phyloP scores from a whole-genome alignment of 2,888 invertebrate genomes.

The Diarsia dahlii region DNA sequence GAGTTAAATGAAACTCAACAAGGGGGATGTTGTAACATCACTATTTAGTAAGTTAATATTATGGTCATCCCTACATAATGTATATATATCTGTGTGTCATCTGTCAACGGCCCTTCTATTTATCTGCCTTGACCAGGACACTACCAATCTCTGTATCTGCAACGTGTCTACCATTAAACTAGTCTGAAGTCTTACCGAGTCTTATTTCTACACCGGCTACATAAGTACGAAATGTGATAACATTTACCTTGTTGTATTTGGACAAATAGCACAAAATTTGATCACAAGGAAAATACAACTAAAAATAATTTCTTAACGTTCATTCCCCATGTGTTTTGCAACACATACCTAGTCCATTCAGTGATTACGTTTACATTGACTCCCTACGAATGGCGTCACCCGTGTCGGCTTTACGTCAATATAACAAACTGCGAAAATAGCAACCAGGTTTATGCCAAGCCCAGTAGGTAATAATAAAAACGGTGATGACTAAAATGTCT shows the following conservation, averaged over 20 bases:
- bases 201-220: too few species aligned
- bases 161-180: too few species aligned
- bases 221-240: background rate
- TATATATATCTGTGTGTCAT: too few species aligned
- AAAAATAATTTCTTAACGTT: slow-evolving; percentile 14
- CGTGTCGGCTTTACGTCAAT: slow-evolving; percentile 32
- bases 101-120: too few species aligned
- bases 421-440: slow-evolving; percentile 49
- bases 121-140: too few species aligned
- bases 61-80: too few species aligned
- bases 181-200: too few species aligned
- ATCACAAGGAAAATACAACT: background rate
- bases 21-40: too few species aligned
- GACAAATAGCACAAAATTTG: background rate
- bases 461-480: slow-evolving; percentile 23
- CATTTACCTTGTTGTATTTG: background rate
- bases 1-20: too few species aligned
- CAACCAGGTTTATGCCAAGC: slow-evolving; percentile 26
- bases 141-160: too few species aligned
- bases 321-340: slow-evolving; percentile 26
- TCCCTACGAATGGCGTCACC: slow-evolving; percentile 41
- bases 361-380: slow-evolving; percentile 23
- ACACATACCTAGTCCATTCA: slow-evolving; percentile 13
- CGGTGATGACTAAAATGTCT: background rate
- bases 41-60: too few species aligned